These are phyloP conservation scores for Lophius piscatorius DNA, from an alignment of 2,113 vertebrate species.

Conservation along the genomic window DNA sequence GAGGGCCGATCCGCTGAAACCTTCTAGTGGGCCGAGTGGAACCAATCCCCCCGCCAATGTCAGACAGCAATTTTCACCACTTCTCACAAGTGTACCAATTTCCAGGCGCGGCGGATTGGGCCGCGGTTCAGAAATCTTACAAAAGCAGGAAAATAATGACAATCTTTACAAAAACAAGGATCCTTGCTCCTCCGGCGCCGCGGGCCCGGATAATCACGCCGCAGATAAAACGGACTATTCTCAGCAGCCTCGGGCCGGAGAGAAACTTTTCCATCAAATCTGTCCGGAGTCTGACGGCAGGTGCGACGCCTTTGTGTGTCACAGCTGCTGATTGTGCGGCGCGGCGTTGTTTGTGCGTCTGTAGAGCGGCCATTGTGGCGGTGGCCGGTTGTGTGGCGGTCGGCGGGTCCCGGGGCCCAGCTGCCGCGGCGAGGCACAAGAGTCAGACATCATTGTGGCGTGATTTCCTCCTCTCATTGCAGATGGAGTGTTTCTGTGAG, in stretches of 20 bases:
- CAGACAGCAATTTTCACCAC: not conserved
- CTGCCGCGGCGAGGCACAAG: conserved; percentile 72
- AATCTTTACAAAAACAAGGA: too few relatives aligned
- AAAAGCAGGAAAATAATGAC: too few relatives aligned
- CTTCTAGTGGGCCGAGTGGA: too few relatives aligned
- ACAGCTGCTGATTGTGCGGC: conserved; percentile 75
- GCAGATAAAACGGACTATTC: conserved; percentile 5
- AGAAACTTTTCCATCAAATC: conserved; percentile 44
- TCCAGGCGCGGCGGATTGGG: too few relatives aligned
- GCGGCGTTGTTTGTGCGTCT: conserved; percentile 58
- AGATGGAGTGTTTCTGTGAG: conserved; percentile 83
- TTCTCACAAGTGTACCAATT: too few relatives aligned
- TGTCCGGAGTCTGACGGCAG: conserved; percentile 44
- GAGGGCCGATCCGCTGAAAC: too few relatives aligned
- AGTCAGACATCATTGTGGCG: conserved; percentile 81
- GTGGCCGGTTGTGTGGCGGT: conserved; percentile 60
- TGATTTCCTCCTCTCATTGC: conserved; percentile 80
- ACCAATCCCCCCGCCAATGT: too few relatives aligned
- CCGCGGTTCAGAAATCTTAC: too few relatives aligned
- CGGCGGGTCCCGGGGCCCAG: conserved; percentile 65
- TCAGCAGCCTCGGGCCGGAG: conserved; percentile 1
- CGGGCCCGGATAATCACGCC: not conserved
- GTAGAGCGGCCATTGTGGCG: conserved; percentile 56
- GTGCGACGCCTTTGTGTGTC: conserved; percentile 71
- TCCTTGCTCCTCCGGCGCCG: not conserved